Evolutionary conservation across 2,113 vertebrate species (phyloP).

Genomic region (Ginglymostoma cirratum): DNA sequence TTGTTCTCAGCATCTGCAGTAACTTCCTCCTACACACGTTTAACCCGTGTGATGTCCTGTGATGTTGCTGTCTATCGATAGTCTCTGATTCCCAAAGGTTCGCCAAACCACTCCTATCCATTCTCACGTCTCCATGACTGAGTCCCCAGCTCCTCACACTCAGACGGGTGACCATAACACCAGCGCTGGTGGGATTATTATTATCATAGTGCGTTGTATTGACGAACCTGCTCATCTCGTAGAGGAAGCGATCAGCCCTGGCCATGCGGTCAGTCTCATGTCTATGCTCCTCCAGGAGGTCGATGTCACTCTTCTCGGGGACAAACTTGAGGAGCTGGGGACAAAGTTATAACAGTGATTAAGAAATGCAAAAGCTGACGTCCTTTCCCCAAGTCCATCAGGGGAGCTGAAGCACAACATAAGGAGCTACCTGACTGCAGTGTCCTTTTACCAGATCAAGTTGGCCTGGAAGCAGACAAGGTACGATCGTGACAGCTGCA

Average conservation of each 20-base stretch:
- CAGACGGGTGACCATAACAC: not conserved
- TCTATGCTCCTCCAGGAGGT: constrained; percentile 93
- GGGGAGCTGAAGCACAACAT: not conserved
- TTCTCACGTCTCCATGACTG: not conserved
- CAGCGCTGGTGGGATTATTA: not conserved
- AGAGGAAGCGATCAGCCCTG: constrained; percentile 92
- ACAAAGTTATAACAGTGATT: constrained; percentile 37
- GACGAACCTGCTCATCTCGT: constrained; percentile 92
- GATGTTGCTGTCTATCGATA: too few species aligned
- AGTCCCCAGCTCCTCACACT: not conserved
- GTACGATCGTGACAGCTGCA: not conserved
- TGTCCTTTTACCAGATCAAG: not conserved
- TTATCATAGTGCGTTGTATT: not conserved
- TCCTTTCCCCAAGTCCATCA: not conserved
- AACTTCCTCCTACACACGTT: too few species aligned
- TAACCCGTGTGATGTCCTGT: too few species aligned
- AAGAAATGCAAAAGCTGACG: not conserved
- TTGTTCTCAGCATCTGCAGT: too few species aligned
- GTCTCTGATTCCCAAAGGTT: not conserved
- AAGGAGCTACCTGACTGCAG: not conserved
- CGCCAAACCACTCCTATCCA: not conserved
- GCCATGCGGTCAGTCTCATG: constrained; percentile 96
- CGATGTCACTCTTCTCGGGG: constrained; percentile 88
- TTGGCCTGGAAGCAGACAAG: not conserved
- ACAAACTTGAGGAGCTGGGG: constrained; percentile 85